Base-by-base conservation (phyloP, 1,140 invertebrate species). In the Eumaeus atala region DNA sequence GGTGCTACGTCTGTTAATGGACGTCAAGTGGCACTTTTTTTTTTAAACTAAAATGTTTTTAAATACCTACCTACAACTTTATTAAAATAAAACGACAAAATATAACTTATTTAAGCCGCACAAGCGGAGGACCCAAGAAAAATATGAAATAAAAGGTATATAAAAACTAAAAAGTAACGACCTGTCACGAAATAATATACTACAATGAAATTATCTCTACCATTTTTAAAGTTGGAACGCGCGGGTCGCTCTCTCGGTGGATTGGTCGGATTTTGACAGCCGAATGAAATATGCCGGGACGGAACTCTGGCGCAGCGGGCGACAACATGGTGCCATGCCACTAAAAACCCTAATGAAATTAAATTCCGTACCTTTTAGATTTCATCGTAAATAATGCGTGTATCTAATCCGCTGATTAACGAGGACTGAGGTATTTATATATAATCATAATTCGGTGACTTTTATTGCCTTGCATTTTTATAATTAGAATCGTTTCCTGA, bases 131-230 rank as follows among this genome's bases (percentile, higher is more conserved):
- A 55, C 72, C 70, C 64, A 61, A 62, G 59, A 77, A 76, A 78
- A 81, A 80, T 84, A 78, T 64, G 68, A 74, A 78, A 73, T 71
- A 70, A 56, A 57, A 63, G 56, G 71, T 58, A 74, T 74, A 87
- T 87, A 87, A 86, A 86, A 81, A 79, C 62, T 79, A 67, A 66
- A 82, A 87, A 84, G 40, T 84, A 84, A 87, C 78, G 81, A 84
- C 84, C 84, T 84, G 84, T 84, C 84, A 84, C 81, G 77, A 82
- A 71, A 82, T 84, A 87, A 87, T 84, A 82, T 84, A 84, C 78
- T 84, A 84, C 78, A 82, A 84, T 79, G 73, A 82, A 82, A 84
- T 84, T 84, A 82, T 84, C 84, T 87, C 74, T 70, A 77, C 81
- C 81, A 84, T 87, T 77, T 78, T 86, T 72, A 80, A 80, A 82